Base-by-base conservation (phyloP, 2,888 invertebrate genomes). In the Ormyrus nitidulus region DNA sequence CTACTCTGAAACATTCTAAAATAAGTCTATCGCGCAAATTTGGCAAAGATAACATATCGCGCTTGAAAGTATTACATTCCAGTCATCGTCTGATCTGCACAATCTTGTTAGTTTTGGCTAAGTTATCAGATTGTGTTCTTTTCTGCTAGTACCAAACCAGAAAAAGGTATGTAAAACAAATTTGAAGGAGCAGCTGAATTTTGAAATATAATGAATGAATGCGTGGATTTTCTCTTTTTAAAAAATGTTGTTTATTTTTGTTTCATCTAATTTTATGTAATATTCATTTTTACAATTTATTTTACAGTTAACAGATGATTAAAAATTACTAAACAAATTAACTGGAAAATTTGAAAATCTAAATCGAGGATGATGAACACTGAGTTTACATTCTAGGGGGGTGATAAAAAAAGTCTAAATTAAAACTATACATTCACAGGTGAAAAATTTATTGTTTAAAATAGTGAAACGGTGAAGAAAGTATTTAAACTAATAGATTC, bases 271-370 rank as follows among this genome's bases (percentile, higher is more conserved):
- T 65, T 70, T 74, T 48, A 68, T 13, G 64, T 56, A 69, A 4
- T 65, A 8, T 49, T 2, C 54, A 54, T 70, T 75, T 79, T 75
- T 79, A 79, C 79, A 79, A 66, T 65, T 34, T 75, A 71, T 34
- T 70, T 75, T 75, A 79, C 69, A 79, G 59, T 75, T 13, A 70
- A 71, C 59, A 75, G 34, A 75, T 61, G 11, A 48, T 2, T 54
- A 79, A 34, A 34, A 79, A 75, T 59, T 51, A 59, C 66, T 48
- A 59, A 66, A 64, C 13, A 19, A 48, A 64, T 53, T 19, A 56
- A n/a, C 9, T 77, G n/a, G 5, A 65, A 49, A 34, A 53, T 34
- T 34, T 34, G 34, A 34, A 34, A 34, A 34, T 4, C 34, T 34
- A 34, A 34, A 34, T 34, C 34, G 4, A 34, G 34, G 34, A 34